Conservation (phyloP, 2,113 vertebrate species). For the Aythya baeri region DNA sequence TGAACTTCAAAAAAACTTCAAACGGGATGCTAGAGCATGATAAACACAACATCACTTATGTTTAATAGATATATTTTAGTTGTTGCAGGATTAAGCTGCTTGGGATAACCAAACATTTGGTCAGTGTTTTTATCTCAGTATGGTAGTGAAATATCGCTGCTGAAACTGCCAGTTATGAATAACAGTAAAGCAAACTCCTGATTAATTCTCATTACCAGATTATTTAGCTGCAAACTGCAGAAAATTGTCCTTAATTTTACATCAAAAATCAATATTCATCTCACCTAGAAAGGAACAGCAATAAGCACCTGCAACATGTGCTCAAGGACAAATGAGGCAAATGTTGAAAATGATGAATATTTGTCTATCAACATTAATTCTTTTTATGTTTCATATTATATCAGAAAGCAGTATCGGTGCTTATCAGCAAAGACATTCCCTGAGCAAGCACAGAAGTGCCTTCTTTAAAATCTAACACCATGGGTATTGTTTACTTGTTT, state of each 20-base stretch:
- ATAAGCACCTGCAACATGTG: not conserved
- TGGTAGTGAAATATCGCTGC: not conserved
- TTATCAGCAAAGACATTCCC: not conserved
- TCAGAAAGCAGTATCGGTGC: not conserved
- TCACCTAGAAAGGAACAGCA: not conserved
- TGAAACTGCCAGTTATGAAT: not conserved
- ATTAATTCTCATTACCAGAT: slow-evolving; percentile 25
- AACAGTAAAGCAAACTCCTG: not conserved
- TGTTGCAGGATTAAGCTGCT: not conserved
- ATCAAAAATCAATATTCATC: slow-evolving; percentile 35
- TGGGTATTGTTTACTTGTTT: not conserved
- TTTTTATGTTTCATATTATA: not conserved
- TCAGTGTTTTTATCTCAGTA: not conserved
- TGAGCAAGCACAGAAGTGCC: not conserved
- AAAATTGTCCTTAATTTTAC: not conserved
- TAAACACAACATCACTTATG: not conserved
- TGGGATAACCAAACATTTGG: not conserved
- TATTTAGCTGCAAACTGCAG: not conserved
- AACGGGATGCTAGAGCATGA: not conserved
- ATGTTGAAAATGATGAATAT: not conserved
- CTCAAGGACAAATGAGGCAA: not conserved
- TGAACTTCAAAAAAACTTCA: not conserved
- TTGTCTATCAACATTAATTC: not conserved
- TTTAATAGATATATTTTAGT: not conserved
- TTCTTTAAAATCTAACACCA: not conserved